A percentile compares a stretch with the other conserved stretches of the same genome.
These are phyloP conservation scores for Eptesicus fuscus DNA, from an alignment of 2,113 vertebrate genomes.

Conservation along the genomic window DNA sequence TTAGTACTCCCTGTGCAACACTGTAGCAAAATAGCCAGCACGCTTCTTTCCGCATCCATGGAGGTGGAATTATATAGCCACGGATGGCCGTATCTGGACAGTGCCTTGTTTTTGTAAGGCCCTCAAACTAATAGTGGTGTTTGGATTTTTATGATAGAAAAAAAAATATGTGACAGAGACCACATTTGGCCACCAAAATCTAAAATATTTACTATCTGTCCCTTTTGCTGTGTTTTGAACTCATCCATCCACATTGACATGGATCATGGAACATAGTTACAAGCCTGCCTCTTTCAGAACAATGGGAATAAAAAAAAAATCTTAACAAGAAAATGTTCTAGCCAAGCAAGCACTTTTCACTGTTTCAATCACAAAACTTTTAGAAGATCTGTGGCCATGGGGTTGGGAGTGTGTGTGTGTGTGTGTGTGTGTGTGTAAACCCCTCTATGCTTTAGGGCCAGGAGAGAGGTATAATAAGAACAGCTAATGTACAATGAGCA, in stretches of 20 bases:
- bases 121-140: not conserved
- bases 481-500: not conserved
- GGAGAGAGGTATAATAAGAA: not conserved
- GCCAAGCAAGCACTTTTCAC: not conserved
- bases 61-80: not conserved
- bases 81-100: not conserved
- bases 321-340: not conserved
- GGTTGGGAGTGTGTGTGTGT: rapidly evolving
- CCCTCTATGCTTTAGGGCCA: not conserved
- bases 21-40: not conserved
- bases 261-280: not conserved
- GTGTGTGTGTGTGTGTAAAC: not conserved
- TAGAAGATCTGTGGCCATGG: not conserved
- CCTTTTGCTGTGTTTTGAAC: not conserved
- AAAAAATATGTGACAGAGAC: too few species aligned
- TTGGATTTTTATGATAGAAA: not conserved
- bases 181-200: not conserved
- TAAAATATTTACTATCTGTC: not conserved
- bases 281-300: not conserved
- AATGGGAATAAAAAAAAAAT: not conserved
- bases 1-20: not conserved
- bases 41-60: not conserved
- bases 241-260: not conserved
- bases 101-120: not conserved
- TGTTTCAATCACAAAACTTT: not conserved